phyloP scores from a whole-genome alignment of 2,888 invertebrate species.

The Thymelicus acteon region DNA sequence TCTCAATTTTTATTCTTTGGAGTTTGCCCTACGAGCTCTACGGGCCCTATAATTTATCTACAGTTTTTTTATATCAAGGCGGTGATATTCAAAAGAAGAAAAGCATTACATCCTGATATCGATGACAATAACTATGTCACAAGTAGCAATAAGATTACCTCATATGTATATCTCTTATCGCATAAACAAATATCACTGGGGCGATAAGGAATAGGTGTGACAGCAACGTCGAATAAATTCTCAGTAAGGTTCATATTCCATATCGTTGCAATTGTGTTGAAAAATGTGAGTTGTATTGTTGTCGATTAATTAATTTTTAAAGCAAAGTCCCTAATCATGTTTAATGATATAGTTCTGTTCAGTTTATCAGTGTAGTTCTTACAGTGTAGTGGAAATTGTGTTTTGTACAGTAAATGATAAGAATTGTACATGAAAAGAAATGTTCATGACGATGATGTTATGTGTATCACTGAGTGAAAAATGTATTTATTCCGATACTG shows the following conservation, averaged over 20 bases:
- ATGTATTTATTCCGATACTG: no score
- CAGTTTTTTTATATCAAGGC: not conserved
- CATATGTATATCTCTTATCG: slow-evolving; percentile 19
- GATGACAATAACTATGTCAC: slow-evolving; percentile 9
- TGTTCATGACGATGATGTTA: no score
- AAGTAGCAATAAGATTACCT: slow-evolving; percentile 9
- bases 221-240: not conserved
- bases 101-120: not conserved
- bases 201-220: slow-evolving; percentile 31
- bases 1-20: no score
- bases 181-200: slow-evolving; percentile 22
- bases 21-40: no score
- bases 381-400: not conserved
- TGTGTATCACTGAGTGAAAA: no score
- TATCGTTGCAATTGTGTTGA: not conserved
- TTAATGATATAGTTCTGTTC: no score
- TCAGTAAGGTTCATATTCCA: slow-evolving; percentile 1
- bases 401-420: not conserved
- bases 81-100: not conserved
- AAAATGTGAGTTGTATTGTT: not conserved
- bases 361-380: no score
- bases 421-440: no score
- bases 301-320: not conserved
- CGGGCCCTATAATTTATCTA: no score
- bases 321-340: not conserved